Evolutionary conservation across 2,797 vertebrate species (phyloP).

Genomic region (Scyliorhinus canicula): DNA sequence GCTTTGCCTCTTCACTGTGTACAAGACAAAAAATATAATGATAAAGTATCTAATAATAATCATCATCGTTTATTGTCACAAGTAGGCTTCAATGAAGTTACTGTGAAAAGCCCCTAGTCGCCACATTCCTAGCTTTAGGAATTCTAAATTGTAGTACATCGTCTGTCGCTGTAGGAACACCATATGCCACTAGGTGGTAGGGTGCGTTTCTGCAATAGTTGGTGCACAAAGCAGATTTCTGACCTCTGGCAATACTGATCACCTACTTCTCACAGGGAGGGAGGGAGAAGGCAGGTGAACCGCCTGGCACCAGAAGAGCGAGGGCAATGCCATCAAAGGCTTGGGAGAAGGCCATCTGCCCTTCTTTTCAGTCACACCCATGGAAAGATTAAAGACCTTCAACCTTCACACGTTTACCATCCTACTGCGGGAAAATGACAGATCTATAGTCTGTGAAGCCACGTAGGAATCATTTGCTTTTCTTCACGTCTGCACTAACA

Average conservation of each 20-base stretch:
- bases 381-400: no score
- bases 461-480: no score
- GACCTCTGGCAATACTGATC: not conserved
- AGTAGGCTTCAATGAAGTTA: no score
- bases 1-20: not conserved
- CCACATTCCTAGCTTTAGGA: not conserved
- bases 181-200: not conserved
- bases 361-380: not conserved
- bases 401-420: no score
- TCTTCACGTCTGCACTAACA: no score
- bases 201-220: not conserved
- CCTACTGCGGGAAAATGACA: no score
- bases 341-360: not conserved
- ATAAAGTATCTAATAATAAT: not conserved
- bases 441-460: no score
- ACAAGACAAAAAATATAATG: slow-evolving; percentile 10
- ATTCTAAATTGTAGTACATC: not conserved
- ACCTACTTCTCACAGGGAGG: not conserved
- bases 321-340: not conserved
- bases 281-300: not conserved
- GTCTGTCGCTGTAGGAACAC: not conserved
- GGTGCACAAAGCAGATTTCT: not conserved
- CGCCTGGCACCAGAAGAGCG: not conserved
- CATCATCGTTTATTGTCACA: no score
- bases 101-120: no score